Evolutionary conservation across 2,888 invertebrate genomes (phyloP).

Genomic region (Muscina levida): DNA sequence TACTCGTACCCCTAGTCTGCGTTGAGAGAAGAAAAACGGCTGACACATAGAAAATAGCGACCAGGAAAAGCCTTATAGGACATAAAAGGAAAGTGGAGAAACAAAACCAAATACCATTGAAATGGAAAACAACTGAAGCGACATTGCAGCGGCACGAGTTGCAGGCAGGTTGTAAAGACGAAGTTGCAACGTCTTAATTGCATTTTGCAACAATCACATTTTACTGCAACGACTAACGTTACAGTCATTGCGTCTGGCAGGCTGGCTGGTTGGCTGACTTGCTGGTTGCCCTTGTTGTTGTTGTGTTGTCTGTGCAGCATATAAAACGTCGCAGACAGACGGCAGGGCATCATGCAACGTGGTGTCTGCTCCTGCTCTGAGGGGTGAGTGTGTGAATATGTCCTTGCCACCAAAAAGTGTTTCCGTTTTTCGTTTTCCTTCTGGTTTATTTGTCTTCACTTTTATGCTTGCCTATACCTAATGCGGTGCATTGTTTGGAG

Average conservation of each 20-base stretch:
- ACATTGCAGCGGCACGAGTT: no score
- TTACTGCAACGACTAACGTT: slow-evolving; percentile 11
- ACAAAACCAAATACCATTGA: slow-evolving; percentile 24
- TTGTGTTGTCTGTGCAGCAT: neutral
- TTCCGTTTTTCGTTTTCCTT: slow-evolving; percentile 26
- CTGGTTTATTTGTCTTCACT: slow-evolving; percentile 24
- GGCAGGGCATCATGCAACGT: neutral
- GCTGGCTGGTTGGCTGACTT: no score
- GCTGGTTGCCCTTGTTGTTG: no score
- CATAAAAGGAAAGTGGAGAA: slow-evolving; percentile 4
- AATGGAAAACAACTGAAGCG: slow-evolving; percentile 18
- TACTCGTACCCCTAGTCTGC: slow-evolving; percentile 2
- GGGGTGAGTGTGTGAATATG: slow-evolving; percentile 8
- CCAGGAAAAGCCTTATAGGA: neutral
- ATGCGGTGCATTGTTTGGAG: slow-evolving; percentile 21
- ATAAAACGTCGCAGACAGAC: neutral
- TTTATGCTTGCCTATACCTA: slow-evolving; percentile 12
- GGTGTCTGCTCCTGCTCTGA: neutral
- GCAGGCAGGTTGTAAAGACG: neutral
- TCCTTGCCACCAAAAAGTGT: slow-evolving; percentile 38
- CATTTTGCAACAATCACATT: slow-evolving; percentile 26
- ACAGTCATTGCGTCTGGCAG: no score
- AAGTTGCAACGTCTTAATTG: slow-evolving; percentile 27
- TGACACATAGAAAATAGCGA: neutral
- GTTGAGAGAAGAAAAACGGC: neutral